A percentile compares a stretch with the other conserved stretches of the same genome.
phyloP scores from a whole-genome alignment of 2,113 vertebrate species.

The Etheostoma spectabile region DNA sequence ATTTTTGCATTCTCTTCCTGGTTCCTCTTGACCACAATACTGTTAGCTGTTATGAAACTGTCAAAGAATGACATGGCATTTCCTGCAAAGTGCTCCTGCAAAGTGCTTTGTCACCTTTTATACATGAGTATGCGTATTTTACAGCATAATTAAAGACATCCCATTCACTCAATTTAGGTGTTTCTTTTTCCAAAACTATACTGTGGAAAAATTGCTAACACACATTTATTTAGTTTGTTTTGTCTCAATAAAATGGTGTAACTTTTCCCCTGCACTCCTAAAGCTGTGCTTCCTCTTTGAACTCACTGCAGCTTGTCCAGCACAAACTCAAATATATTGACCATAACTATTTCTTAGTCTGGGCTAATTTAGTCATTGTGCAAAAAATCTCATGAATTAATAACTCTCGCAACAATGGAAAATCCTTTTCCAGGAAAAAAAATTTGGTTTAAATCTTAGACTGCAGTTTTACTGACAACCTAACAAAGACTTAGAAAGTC shows the following conservation, averaged over 20 bases:
- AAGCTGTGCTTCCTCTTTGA: slow-evolving; percentile 22
- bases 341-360: neutral
- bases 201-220: no score
- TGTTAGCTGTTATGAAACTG: neutral
- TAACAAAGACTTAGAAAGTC: neutral
- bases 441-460: neutral
- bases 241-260: neutral
- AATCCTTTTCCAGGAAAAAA: neutral
- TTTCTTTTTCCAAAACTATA: no score
- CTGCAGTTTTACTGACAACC: neutral
- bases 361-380: neutral
- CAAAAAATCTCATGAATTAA: neutral
- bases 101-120: neutral
- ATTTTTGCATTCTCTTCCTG: neutral
- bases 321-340: neutral
- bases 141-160: neutral
- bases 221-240: neutral
- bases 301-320: neutral
- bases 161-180: no score
- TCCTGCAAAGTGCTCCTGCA: neutral
- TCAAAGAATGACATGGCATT: slow-evolving; percentile 9
- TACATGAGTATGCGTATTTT: neutral
- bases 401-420: neutral
- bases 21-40: neutral
- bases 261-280: neutral